phyloP scores from a whole-genome alignment of 1,140 invertebrate species.

The Drosophila pseudoobscura region DNA sequence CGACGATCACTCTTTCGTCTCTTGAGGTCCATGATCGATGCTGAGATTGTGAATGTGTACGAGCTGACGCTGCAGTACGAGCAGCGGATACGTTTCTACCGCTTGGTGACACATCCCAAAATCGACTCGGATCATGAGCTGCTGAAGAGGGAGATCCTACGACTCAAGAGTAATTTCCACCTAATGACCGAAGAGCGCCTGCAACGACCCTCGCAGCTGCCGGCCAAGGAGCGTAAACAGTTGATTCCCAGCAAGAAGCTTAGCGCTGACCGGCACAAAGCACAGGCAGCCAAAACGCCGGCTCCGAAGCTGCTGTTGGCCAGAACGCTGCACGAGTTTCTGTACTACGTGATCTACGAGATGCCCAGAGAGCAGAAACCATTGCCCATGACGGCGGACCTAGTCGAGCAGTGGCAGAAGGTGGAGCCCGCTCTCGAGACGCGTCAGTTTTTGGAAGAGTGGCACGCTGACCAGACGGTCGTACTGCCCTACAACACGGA shows the following conservation, averaged over 20 bases:
- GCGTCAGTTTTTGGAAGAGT: conserved; percentile 76
- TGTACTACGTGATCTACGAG: conserved; percentile 88
- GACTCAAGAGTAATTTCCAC: conserved; percentile 67
- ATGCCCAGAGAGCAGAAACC: conserved; percentile 83
- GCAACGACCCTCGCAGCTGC: conserved; percentile 1
- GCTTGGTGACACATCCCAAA: conserved; percentile 71
- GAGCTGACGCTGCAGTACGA: conserved; percentile 58
- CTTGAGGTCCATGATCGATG: conserved; percentile 43
- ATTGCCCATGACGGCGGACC: conserved; percentile 75
- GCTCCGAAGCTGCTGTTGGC: conserved; percentile 89
- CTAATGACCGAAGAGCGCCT: conserved; percentile 51
- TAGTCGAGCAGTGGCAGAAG: conserved; percentile 83
- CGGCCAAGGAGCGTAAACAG: conserved; percentile 20
- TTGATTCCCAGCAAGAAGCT: conserved; percentile 21
- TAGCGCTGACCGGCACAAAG: background rate
- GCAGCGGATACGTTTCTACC: conserved; percentile 54
- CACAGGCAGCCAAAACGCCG: conserved; percentile 16
- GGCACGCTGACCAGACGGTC: conserved; percentile 81
- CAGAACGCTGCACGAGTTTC: conserved; percentile 87
- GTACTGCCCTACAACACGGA: conserved; percentile 83
- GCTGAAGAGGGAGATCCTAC: conserved; percentile 58
- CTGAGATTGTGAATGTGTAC: conserved; percentile 51
- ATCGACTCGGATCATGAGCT: conserved; percentile 57
- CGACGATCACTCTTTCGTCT: conserved; percentile 65
- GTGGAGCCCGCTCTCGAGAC: conserved; percentile 64